Base-by-base conservation (phyloP, 2,797 vertebrate genomes). In the Lacerta bilineata region DNA sequence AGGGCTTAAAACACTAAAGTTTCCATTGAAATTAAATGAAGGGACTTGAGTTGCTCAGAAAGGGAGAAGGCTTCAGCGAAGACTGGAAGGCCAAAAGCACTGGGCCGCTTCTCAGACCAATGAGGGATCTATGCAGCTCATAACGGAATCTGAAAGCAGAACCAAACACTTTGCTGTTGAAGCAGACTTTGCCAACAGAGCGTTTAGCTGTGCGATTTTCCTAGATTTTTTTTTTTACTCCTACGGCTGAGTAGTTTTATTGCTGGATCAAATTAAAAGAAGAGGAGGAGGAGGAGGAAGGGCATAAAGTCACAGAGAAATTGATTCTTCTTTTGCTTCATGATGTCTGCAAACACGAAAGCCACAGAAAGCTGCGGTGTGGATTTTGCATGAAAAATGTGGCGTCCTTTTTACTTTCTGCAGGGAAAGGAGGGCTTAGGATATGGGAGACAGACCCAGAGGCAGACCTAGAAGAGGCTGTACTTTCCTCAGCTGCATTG, bases 11-110 rank as follows among this genome's bases (percentile, higher is more conserved):
- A 96, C 93, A 93, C 91, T 94, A 93, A 96, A 90, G 93, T 96
- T 96, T 95, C 95, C 92, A 95, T 83, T 95, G 94, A 93, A 95
- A 95, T 93, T 92, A 94, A 95, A 95, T 94, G 91, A 95, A 94
- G 92, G 77, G 86, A 85, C 90, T 90, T 93, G 93, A 93, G 95
- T 94, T 93, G 93, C 90, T 75, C 74, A 59, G 88, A 84, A 93
- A 95, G 43, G 1, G 90, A 95, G 94, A 94, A 92, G 5, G 90
- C 94, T 91, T 94, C 94, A 89, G 91, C 0, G 89, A 23, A 89
- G 85, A 64, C 25, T 64, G 75, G 93, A 88, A 92, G 89, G 86
- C 80, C 0, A 29, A 90, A 88, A 94, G 93, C 91, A 90, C 93
- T 88, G 88, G 4, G 90, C 61, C 84, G 17, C 71, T 87, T 90